These are phyloP conservation scores for Trachemys scripta DNA, from an alignment of 2,113 vertebrate species.

Conservation along the genomic window DNA sequence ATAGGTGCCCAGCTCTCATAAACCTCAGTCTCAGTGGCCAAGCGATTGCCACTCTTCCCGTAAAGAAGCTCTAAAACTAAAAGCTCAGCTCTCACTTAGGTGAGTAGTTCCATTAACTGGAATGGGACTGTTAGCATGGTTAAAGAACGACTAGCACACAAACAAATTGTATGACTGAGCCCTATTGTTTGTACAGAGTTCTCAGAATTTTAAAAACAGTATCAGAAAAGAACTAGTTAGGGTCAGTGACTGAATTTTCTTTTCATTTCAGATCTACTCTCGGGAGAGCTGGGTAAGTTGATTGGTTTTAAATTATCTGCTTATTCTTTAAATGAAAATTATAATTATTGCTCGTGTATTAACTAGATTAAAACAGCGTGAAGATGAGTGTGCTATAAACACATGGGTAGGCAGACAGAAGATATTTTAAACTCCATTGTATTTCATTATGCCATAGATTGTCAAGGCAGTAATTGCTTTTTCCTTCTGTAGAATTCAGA, in stretches of 20 bases:
- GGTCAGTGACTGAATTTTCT: background rate
- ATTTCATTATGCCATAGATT: background rate
- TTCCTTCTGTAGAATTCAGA: background rate
- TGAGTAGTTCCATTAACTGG: background rate
- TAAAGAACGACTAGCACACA: background rate
- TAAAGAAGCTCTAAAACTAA: background rate
- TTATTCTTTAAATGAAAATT: background rate
- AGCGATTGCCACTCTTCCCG: accelerated
- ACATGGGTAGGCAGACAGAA: background rate
- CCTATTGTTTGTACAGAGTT: background rate
- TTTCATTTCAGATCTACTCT: background rate
- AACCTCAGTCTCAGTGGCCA: background rate
- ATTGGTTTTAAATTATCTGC: background rate
- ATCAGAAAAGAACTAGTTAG: background rate
- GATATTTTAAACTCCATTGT: background rate
- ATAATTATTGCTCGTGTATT: background rate
- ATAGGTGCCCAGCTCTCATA: background rate
- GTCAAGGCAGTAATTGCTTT: background rate
- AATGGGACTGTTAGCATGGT: background rate
- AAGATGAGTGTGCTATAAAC: background rate
- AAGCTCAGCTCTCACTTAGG: background rate
- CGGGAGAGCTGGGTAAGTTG: background rate
- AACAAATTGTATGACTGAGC: background rate
- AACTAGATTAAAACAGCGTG: background rate
- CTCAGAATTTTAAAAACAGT: background rate